Percentiles rank a stretch among this genome's conserved stretches.
These are phyloP conservation scores for Saguinus imperator DNA, from an alignment of 2,113 vertebrate genomes.

Conservation along the genomic window DNA sequence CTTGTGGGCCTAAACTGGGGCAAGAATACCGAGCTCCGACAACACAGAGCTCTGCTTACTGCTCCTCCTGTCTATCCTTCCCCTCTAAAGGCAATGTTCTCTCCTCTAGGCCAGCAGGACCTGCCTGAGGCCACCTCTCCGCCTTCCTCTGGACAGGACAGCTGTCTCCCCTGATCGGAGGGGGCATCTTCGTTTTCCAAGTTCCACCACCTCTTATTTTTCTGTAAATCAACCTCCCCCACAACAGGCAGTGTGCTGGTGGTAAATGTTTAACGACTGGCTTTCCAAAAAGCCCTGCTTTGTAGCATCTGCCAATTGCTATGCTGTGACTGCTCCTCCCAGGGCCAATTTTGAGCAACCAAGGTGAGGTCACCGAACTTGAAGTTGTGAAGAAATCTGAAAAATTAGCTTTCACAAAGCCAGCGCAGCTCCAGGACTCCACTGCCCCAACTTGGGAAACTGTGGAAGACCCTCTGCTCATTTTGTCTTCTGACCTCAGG, in stretches of 20 bases:
- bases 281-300: neutral
- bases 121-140: neutral
- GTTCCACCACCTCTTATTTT: neutral
- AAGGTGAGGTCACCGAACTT: neutral
- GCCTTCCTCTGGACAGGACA: neutral
- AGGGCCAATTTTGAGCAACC: neutral
- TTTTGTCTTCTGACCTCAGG: neutral
- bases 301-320: neutral
- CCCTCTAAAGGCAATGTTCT: neutral
- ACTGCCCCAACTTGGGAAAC: too few relatives aligned
- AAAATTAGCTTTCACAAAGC: neutral
- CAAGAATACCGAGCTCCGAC: neutral
- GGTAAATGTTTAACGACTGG: too few relatives aligned
- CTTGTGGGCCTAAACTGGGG: neutral
- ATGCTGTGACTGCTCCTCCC: neutral
- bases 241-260: neutral
- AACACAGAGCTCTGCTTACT: rapidly evolving
- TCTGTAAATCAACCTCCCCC: neutral
- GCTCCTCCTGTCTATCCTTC: neutral
- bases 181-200: neutral
- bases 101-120: neutral
- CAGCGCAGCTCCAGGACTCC: neutral
- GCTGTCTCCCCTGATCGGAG: neutral
- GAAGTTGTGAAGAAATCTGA: neutral
- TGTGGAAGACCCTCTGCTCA: neutral